Evolutionary conservation across 2,113 vertebrate species (phyloP), one percentile per base, ranked within the genome.

Genomic region (Sakesphorus luctuosus): DNA sequence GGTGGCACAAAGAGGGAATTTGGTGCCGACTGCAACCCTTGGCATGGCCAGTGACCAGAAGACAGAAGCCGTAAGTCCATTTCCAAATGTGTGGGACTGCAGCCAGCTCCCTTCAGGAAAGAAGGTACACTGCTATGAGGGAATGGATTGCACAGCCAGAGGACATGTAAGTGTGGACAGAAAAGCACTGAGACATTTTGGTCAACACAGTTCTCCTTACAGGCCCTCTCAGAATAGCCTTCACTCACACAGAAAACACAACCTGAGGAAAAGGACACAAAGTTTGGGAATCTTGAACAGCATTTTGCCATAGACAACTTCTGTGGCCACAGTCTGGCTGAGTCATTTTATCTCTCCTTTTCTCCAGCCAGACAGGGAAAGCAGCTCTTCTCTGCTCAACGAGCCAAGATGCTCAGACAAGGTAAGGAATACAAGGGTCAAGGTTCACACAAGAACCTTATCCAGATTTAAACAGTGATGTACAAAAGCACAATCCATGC

Each of bases 1-100:
- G 31, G 29, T 38, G 44, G 26, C 35, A 67, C n/a, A n/a, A 11
- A 36, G 33, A 79, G 33, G 43, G 38, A 61, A 38, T 17, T 3
- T n/a, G 58, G 49, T 3, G 3, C 36, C 13, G 11, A 17, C 44
- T 36, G 52, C 18, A 43, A 11, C 7, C 7, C 52, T 67, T 8
- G 2, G 72, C 44, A 33, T 21, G 44, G 63, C 35, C 52, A 55
- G 31, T 7, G n/a, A 47, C 40, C 1, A 0, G 31, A 53, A 36
- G 38, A 36, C 0, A 40, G 23, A 38, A 36, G 20, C 36, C 8
- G 0, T 4, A n/a, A 65, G 9, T 31, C 29, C 40, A 12, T 17
- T 77, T 87, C n/a, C 36, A 74, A 69, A 47, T 1, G 18, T 55
- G 28, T 2, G 1, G 67, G 21, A 61, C 62, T 52, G 78, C 1